Conservation (phyloP, 1,140 invertebrate genomes). For the Atopsyche davidsoni region DNA sequence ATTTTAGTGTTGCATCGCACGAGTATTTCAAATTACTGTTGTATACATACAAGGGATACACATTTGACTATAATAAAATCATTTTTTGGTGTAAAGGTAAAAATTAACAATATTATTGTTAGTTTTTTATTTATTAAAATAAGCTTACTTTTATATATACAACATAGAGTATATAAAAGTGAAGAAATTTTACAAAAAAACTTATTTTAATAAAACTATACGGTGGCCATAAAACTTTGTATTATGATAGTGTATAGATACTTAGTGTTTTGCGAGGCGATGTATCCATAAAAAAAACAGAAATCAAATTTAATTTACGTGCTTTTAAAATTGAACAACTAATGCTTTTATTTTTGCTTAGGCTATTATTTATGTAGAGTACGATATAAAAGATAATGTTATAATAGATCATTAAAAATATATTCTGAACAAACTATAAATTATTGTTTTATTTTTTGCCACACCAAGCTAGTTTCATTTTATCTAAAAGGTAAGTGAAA, state of each 20-base stretch:
- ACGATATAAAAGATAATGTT: conserved; percentile 27
- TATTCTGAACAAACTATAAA: conserved; percentile 19
- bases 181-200: conserved; percentile 18
- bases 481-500: too few species aligned
- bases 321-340: conserved; percentile 12
- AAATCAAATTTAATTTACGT: background rate
- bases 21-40: too few species aligned
- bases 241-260: background rate
- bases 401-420: conserved; percentile 28
- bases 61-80: too few species aligned
- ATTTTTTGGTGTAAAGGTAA: background rate
- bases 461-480: too few species aligned
- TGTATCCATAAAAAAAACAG: background rate
- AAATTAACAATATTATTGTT: background rate
- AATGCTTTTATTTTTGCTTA: conserved; percentile 28
- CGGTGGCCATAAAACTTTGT: conserved; percentile 8
- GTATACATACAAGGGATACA: too few species aligned
- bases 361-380: conserved; percentile 31
- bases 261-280: background rate
- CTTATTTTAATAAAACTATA: background rate
- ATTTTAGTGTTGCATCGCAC: too few species aligned
- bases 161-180: conserved; percentile 24
- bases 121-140: conserved; percentile 2
- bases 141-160: conserved; percentile 29
- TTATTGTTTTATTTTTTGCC: conserved; percentile 11